A percentile compares a stretch with the other conserved stretches of the same genome.
phyloP scores from a whole-genome alignment of 1,140 invertebrate genomes.

The Ostrea edulis region DNA sequence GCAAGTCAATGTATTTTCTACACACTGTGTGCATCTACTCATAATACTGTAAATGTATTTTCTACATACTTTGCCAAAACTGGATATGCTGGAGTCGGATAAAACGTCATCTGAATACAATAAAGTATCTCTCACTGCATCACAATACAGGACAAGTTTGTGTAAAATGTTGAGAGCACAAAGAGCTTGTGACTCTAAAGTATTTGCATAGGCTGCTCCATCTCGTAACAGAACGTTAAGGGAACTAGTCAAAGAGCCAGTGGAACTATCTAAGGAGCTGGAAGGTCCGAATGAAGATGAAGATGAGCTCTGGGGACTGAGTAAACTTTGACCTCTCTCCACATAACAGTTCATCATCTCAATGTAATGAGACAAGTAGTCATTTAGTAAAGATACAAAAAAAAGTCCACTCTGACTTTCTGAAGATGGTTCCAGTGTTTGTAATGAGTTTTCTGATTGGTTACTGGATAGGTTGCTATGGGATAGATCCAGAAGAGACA shows the following conservation, averaged over 20 bases:
- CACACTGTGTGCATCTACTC: not conserved
- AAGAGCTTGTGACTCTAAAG: conserved; percentile 59
- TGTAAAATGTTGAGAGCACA: conserved; percentile 55
- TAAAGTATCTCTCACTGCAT: conserved; percentile 53
- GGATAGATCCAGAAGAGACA: not conserved
- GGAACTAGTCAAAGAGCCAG: conserved; percentile 65
- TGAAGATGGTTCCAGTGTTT: not conserved
- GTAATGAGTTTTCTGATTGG: not conserved
- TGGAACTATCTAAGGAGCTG: conserved; percentile 57
- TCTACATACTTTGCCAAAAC: not conserved
- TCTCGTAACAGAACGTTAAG: conserved; percentile 60
- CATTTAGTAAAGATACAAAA: conserved; percentile 61
- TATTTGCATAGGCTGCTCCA: conserved; percentile 62
- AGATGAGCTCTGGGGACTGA: conserved; percentile 45
- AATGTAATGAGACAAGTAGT: conserved; percentile 65
- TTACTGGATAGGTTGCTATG: not conserved
- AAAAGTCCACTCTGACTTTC: conserved; percentile 48
- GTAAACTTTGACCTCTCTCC: not conserved
- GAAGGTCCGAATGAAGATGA: conserved; percentile 38
- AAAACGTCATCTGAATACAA: conserved; percentile 7
- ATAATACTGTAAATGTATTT: not conserved
- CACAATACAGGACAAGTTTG: conserved; percentile 56
- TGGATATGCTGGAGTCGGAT: not conserved
- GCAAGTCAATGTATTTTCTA: too few relatives aligned
- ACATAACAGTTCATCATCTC: conserved; percentile 53